Base-by-base conservation (phyloP, 2,888 invertebrate species). In the Melanotus villosus region DNA sequence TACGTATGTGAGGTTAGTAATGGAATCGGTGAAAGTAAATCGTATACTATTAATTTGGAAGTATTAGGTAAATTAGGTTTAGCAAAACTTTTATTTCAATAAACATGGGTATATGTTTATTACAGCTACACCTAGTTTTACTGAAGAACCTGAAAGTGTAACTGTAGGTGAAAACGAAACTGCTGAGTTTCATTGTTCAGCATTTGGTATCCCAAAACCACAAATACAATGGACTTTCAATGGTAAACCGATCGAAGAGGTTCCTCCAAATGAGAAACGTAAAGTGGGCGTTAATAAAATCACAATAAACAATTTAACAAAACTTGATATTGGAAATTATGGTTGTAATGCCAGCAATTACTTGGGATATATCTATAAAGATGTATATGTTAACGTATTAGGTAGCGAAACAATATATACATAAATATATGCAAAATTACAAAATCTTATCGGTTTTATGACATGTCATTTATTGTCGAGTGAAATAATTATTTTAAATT, bases 271-370 rank as follows among this genome's bases (percentile, higher is more conserved):
- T 38, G 1, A 5, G 6, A 38, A 12, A 38, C 10, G 38, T 2
- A 12, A 6, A 38, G 38, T 38, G 12, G 6, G 12, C 12, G 86
- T 90, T 12, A 94, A 94, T 81, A 90, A 88, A 62, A 94, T 97
- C 75, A 86, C 90, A 38, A 93, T 98, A 78, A 89, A 89, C n/a
- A 90, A 91, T 76, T 86, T 99, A 68, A 88, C 89, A 54, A 96
- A 96, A 85, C 89, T 90, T 54, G 98, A 98, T 84, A 98, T 97
- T 1, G 97, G 96, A 75, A 98, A 98, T 85, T 97, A 98, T 83
- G 99, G 99, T 70, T 99, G 99, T 85, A 99, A 99, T 88, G 99
- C 98, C 5, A 97, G 98, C 80, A 99, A 99, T 84, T 93, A 94
- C n/a, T 90, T 97, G 75, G 99, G 99, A 32, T 99, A 98, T 85